Evolutionary conservation across 2,113 vertebrate species (phyloP).

Genomic region (Strix uralensis): DNA sequence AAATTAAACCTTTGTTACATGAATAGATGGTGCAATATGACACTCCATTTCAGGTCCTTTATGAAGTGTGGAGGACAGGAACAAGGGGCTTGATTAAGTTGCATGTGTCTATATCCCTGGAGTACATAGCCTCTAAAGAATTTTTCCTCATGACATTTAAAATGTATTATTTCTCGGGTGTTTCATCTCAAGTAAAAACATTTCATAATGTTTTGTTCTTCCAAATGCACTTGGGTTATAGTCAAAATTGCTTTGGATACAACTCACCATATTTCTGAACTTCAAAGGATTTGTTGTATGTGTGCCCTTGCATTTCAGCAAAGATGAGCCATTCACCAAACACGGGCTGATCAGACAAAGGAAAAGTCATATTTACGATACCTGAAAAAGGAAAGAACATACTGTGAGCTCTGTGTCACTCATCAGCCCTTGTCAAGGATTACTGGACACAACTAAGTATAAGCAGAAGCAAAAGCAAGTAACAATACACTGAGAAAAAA

Average conservation of each 20-base stretch:
- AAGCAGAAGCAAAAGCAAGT: background rate
- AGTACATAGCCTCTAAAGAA: background rate
- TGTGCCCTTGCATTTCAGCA: conserved; percentile 86
- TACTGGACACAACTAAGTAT: background rate
- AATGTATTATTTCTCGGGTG: background rate
- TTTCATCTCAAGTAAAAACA: background rate
- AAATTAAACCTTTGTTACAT: background rate
- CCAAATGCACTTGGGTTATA: background rate
- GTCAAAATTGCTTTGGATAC: background rate
- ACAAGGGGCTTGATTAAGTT: background rate
- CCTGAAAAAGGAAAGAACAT: conserved; percentile 69
- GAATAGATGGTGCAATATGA: background rate
- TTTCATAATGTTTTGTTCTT: background rate
- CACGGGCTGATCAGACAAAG: conserved; percentile 91
- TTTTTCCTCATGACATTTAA: background rate
- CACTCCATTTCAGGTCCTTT: background rate
- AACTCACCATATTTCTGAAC: conserved; percentile 93
- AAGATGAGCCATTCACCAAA: conserved; percentile 92
- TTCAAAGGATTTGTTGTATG: conserved; percentile 91
- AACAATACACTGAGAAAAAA: background rate
- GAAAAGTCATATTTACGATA: conserved; percentile 88
- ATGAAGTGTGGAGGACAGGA: background rate
- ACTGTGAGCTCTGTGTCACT: background rate
- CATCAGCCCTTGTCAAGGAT: background rate
- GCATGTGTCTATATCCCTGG: background rate